A percentile compares a stretch with the other conserved stretches of the same genome.
These are phyloP conservation scores for Dryococelus australis DNA, from an alignment of 2,888 invertebrate species.

Conservation along the genomic window DNA sequence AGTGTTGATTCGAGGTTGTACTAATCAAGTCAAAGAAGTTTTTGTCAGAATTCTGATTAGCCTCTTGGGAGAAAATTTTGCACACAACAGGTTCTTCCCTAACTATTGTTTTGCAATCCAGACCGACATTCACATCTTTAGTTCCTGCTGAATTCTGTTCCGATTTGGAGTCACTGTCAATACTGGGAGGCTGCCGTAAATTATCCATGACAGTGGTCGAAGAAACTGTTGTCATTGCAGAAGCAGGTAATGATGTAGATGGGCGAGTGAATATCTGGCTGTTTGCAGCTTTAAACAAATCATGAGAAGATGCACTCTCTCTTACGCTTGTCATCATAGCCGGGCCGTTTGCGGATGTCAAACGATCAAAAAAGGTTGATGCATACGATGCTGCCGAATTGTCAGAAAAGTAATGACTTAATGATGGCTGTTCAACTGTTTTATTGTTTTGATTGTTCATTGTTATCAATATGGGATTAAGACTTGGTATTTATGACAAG, in stretches of 20 bases:
- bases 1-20: constrained; percentile 34
- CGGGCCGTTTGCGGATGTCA: constrained; percentile 48
- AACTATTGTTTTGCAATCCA: constrained; percentile 41
- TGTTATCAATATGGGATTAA: neutral
- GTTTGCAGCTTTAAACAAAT: constrained; percentile 44
- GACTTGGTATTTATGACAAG: too few species aligned
- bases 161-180: constrained; percentile 26
- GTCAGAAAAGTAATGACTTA: constrained; percentile 46
- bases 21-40: constrained; percentile 61
- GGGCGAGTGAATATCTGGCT: constrained; percentile 11
- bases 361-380: constrained; percentile 52
- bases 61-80: constrained; percentile 58
- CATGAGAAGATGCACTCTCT: constrained; percentile 49
- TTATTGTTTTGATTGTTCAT: constrained; percentile 19
- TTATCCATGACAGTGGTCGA: constrained; percentile 27
- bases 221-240: constrained; percentile 34
- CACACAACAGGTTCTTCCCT: constrained; percentile 60
- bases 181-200: constrained; percentile 12
- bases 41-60: constrained; percentile 53
- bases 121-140: neutral
- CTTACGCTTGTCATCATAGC: constrained; percentile 52
- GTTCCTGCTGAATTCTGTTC: neutral
- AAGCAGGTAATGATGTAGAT: constrained; percentile 31
- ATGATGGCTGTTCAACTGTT: constrained; percentile 39
- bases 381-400: constrained; percentile 43